These are phyloP conservation scores for Molanna angustata DNA, from an alignment of 2,888 invertebrate genomes.

Conservation along the genomic window DNA sequence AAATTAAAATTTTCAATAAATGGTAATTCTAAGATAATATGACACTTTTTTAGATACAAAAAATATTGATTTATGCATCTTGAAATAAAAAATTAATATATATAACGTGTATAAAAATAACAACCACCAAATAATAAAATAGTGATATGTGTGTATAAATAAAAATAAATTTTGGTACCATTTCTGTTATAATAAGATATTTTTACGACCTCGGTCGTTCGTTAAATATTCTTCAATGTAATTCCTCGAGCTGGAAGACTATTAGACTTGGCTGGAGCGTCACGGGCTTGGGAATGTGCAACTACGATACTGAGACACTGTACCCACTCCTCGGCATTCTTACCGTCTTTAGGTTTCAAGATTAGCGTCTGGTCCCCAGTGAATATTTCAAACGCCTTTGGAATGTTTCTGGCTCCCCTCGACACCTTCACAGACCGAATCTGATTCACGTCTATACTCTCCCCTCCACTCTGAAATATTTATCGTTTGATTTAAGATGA, in stretches of 20 bases:
- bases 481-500: too few species aligned
- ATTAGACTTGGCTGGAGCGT: constrained; percentile 53
- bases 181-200: too few species aligned
- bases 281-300: constrained; percentile 76
- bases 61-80: too few species aligned
- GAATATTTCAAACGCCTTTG: constrained; percentile 96
- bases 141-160: too few species aligned
- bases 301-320: constrained; percentile 92
- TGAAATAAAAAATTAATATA: too few species aligned
- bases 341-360: constrained; percentile 91
- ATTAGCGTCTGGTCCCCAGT: constrained; percentile 90
- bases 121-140: too few species aligned
- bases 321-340: constrained; percentile 95
- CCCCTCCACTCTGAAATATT: constrained; percentile 78
- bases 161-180: too few species aligned
- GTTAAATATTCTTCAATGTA: constrained; percentile 45
- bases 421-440: constrained; percentile 94
- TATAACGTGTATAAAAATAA: too few species aligned
- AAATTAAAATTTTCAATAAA: too few species aligned
- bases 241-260: constrained; percentile 52
- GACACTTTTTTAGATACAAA: too few species aligned
- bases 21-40: too few species aligned
- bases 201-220: too few species aligned
- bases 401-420: constrained; percentile 85
- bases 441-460: constrained; percentile 87